These are phyloP conservation scores for Xenops minutus DNA, from an alignment of 2,797 vertebrate species.

Conservation along the genomic window DNA sequence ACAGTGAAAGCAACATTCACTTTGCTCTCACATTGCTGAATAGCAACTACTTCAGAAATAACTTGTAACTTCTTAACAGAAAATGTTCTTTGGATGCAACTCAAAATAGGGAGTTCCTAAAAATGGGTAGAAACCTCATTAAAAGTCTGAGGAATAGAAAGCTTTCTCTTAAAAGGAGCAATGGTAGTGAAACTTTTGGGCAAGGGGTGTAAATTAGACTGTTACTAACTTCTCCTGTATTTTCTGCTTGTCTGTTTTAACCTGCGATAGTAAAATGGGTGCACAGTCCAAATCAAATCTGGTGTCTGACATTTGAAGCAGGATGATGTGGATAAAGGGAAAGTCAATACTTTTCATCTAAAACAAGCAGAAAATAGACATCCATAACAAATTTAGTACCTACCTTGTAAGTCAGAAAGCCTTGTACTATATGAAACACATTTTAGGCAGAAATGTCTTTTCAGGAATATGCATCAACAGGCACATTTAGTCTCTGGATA, in stretches of 20 bases:
- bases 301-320: background rate
- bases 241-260: background rate
- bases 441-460: background rate
- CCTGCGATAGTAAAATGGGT: background rate
- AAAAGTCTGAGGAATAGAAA: background rate
- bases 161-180: background rate
- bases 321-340: background rate
- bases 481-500: background rate
- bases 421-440: background rate
- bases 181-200: background rate
- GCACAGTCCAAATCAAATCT: background rate
- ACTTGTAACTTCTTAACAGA: background rate
- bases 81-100: background rate
- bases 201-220: background rate
- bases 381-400: background rate
- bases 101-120: background rate
- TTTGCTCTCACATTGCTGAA: background rate
- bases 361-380: background rate
- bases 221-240: background rate
- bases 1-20: background rate
- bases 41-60: background rate
- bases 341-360: background rate
- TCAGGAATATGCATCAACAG: background rate
- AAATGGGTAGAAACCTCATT: background rate
- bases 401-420: background rate